phyloP scores from a whole-genome alignment of 2,888 invertebrate genomes.

The Acheta domesticus region DNA sequence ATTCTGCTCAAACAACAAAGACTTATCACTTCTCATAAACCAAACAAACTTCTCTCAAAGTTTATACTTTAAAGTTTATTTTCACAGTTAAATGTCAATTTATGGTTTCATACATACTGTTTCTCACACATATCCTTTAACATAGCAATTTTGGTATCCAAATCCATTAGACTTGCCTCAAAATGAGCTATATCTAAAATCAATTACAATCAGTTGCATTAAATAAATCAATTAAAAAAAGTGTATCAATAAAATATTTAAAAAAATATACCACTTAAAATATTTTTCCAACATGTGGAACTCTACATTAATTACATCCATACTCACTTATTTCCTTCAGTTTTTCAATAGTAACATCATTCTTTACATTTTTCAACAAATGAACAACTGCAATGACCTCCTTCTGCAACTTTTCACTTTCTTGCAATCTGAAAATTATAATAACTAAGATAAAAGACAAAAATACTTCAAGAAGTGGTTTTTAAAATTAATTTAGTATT shows the following conservation, averaged over 20 bases:
- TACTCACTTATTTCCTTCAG: conserved; percentile 23
- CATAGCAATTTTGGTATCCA: conserved; percentile 20
- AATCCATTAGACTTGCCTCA: neutral
- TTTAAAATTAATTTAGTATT: neutral
- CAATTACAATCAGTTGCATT: neutral
- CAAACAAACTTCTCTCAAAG: neutral
- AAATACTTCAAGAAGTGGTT: neutral
- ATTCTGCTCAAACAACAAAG: neutral
- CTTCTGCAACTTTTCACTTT: neutral
- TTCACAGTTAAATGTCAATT: no score
- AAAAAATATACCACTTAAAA: no score
- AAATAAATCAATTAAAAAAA: neutral
- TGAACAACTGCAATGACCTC: neutral
- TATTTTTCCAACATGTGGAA: neutral
- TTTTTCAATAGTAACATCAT: conserved; percentile 22
- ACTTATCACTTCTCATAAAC: neutral
- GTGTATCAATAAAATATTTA: no score
- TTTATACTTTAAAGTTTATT: neutral
- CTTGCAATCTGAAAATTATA: conserved; percentile 18
- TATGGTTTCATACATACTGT: conserved; percentile 5
- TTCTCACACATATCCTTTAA: neutral
- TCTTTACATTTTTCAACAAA: conserved; percentile 12
- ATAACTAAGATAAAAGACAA: neutral
- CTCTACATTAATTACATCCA: neutral
- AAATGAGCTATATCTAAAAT: conserved; percentile 27